Evolutionary conservation across 2,888 invertebrate genomes (phyloP).

Genomic region (Cynaeus angustus): DNA sequence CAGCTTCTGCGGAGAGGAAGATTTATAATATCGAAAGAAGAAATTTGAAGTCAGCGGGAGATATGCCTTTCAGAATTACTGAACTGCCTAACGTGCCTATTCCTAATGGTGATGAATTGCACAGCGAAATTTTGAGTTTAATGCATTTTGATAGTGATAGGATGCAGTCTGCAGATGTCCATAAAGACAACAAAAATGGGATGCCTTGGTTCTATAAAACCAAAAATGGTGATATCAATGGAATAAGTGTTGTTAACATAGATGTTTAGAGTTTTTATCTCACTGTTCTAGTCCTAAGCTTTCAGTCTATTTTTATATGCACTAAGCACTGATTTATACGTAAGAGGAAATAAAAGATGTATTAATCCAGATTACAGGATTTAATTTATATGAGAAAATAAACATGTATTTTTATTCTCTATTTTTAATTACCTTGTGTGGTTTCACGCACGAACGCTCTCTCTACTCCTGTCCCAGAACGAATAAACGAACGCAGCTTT

Average conservation of each 20-base stretch:
- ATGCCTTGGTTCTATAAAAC: constrained; percentile 37
- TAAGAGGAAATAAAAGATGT: constrained; percentile 24
- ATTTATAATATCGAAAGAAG: constrained; percentile 54
- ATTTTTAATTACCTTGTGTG: no score
- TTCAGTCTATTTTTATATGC: constrained; percentile 45
- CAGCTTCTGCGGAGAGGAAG: constrained; percentile 40
- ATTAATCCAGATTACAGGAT: constrained; percentile 7
- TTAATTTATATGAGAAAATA: constrained; percentile 12
- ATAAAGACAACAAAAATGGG: constrained; percentile 39
- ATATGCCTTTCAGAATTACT: constrained; percentile 58
- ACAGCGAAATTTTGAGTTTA: constrained; percentile 55
- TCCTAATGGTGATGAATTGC: constrained; percentile 57
- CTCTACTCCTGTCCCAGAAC: no score
- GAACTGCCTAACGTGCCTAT: constrained; percentile 55
- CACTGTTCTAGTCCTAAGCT: constrained; percentile 28
- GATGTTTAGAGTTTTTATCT: constrained; percentile 49
- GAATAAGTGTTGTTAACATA: constrained; percentile 56
- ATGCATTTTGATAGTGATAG: constrained; percentile 19
- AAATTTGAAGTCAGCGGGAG: constrained; percentile 65
- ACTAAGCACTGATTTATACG: constrained; percentile 31
- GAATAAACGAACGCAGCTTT: no score
- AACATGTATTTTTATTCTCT: constrained; percentile 6
- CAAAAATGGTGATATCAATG: constrained; percentile 50
- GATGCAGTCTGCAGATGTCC: background rate
- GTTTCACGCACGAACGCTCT: no score